These are phyloP conservation scores for Calliphora vomitoria DNA, from an alignment of 2,888 invertebrate genomes.

Conservation along the genomic window DNA sequence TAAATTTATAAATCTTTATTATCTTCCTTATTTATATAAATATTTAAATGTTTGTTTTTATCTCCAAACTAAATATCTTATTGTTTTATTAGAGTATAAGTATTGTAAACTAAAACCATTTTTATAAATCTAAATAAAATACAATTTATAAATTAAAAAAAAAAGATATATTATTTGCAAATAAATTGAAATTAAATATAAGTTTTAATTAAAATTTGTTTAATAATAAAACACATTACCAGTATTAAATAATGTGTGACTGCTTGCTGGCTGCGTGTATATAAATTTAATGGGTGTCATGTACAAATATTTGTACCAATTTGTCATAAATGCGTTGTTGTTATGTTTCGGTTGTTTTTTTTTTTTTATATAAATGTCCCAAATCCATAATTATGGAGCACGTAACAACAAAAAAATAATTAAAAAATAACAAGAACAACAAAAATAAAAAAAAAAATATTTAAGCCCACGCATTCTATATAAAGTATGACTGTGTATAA, in stretches of 20 bases:
- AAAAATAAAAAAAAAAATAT: slow-evolving; percentile 11
- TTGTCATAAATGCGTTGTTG: not conserved
- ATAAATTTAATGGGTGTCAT: not conserved
- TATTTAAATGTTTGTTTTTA: too few species aligned
- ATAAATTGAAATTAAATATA: too few species aligned
- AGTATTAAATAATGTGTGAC: not conserved
- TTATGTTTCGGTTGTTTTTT: not conserved
- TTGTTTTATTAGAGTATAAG: too few species aligned
- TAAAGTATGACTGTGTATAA: not conserved
- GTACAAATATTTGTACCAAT: not conserved
- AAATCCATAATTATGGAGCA: slow-evolving; percentile 37
- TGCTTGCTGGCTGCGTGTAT: not conserved
- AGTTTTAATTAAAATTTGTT: not conserved
- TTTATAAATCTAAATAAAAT: too few species aligned
- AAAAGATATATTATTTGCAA: too few species aligned
- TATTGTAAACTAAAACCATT: too few species aligned
- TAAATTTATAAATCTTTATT: too few species aligned
- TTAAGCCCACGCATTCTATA: slow-evolving; percentile 26
- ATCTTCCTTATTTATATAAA: too few species aligned
- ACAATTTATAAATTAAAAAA: too few species aligned
- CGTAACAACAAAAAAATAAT: not conserved
- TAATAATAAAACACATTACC: not conserved
- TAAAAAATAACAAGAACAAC: not conserved
- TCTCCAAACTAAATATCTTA: too few species aligned
- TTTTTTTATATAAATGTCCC: not conserved